Conservation (phyloP, 2,888 invertebrate species). For the Campoplex nolae region DNA sequence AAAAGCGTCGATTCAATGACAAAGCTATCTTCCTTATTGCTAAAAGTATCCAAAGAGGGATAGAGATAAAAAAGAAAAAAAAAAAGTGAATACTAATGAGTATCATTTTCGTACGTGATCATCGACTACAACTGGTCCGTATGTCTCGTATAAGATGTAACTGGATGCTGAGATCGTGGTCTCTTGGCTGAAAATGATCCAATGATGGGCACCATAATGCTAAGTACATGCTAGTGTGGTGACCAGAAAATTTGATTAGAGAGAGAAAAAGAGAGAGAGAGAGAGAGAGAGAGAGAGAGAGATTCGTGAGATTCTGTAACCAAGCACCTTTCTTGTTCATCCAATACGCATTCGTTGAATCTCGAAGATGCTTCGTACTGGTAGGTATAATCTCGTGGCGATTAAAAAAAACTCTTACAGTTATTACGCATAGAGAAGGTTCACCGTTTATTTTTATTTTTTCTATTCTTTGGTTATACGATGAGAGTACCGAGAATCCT, state of each 20-base stretch:
- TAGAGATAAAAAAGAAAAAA: not conserved
- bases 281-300: slow-evolving; percentile 13
- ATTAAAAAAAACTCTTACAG: not conserved
- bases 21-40: slow-evolving; percentile 80
- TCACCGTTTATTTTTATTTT: not conserved
- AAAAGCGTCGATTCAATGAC: slow-evolving; percentile 55
- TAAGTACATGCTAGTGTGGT: slow-evolving; percentile 5
- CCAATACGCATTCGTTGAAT: slow-evolving; percentile 10
- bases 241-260: slow-evolving; percentile 1
- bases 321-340: slow-evolving; percentile 45
- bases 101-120: slow-evolving; percentile 25
- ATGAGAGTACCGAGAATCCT: slow-evolving; percentile 40
- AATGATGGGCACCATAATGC: slow-evolving; percentile 18
- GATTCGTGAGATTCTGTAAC: slow-evolving; percentile 27
- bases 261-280: slow-evolving; percentile 19
- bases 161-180: slow-evolving; percentile 9
- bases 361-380: slow-evolving; percentile 24
- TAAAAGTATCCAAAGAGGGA: slow-evolving; percentile 46
- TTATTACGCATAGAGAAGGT: slow-evolving; percentile 3
- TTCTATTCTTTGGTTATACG: not conserved
- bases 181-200: slow-evolving; percentile 14
- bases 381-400: not conserved
- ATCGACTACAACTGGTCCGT: slow-evolving; percentile 9
- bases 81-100: slow-evolving; percentile 17
- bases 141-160: slow-evolving; percentile 30